Evolutionary conservation across 2,888 invertebrate species (phyloP).

Genomic region (Thecocarcelia acutangulata): DNA sequence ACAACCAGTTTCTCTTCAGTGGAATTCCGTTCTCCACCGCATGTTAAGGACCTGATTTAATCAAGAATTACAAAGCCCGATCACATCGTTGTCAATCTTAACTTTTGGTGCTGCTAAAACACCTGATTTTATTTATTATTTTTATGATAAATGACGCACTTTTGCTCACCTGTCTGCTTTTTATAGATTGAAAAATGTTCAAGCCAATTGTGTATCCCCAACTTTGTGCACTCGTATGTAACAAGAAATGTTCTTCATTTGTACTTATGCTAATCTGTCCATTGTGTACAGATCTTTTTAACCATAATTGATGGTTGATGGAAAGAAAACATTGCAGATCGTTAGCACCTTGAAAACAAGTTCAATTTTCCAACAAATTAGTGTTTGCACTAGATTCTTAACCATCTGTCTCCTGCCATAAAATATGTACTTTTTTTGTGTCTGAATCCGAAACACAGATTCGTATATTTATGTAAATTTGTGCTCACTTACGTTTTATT

Average conservation of each 20-base stretch:
- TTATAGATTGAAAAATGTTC: no score
- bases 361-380: slow-evolving; percentile 60
- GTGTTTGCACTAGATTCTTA: slow-evolving; percentile 49
- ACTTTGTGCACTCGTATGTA: no score
- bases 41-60: no score
- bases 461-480: slow-evolving; percentile 1
- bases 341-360: slow-evolving; percentile 56
- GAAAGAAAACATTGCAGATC: slow-evolving; percentile 47
- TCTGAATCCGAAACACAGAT: neutral
- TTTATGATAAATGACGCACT: slow-evolving; percentile 33
- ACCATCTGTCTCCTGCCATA: slow-evolving; percentile 52
- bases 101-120: no score
- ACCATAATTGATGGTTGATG: slow-evolving; percentile 24
- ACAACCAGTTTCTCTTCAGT: no score
- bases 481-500: neutral
- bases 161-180: slow-evolving; percentile 6
- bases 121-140: slow-evolving; percentile 18
- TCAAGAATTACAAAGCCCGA: no score
- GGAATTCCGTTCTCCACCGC: no score
- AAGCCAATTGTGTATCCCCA: no score
- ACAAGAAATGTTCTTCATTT: neutral
- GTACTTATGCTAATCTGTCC: slow-evolving; percentile 54
- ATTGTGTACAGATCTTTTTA: slow-evolving; percentile 60
- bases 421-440: slow-evolving; percentile 10
- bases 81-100: no score